Evolutionary conservation across 1,140 invertebrate genomes (phyloP).

Genomic region (Araneus ventricosus): DNA sequence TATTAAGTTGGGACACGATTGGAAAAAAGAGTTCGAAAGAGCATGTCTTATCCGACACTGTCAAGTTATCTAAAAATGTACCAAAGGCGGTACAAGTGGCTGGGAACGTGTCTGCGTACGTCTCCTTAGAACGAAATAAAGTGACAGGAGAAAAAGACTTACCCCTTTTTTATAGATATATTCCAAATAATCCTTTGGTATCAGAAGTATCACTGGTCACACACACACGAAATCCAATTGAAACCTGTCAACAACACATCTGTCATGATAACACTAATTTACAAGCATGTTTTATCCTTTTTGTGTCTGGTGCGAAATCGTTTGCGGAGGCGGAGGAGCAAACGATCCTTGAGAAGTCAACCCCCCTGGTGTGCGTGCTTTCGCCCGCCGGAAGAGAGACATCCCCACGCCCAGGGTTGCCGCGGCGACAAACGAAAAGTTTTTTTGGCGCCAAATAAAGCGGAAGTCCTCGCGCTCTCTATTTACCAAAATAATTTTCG

Average conservation of each 20-base stretch:
- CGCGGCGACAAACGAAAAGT: background rate
- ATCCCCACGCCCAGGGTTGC: background rate
- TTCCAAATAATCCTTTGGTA: background rate
- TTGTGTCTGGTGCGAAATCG: background rate
- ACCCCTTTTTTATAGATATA: background rate
- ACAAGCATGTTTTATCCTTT: background rate
- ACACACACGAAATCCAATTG: background rate
- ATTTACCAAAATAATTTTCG: background rate
- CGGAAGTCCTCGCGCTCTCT: background rate
- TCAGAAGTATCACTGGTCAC: background rate
- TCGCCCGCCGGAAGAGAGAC: background rate
- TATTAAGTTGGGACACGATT: too few relatives aligned
- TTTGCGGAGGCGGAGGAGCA: slow-evolving; percentile 3
- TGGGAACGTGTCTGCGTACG: too few relatives aligned
- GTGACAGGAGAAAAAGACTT: background rate
- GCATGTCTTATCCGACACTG: too few relatives aligned
- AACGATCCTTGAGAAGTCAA: background rate
- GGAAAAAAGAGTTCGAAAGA: too few relatives aligned
- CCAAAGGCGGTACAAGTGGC: too few relatives aligned
- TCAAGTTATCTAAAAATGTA: too few relatives aligned
- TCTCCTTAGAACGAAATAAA: background rate
- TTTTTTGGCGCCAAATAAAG: background rate
- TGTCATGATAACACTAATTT: background rate
- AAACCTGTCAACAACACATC: background rate
- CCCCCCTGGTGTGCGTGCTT: background rate